Evolutionary conservation across 2,113 vertebrate species (phyloP).

Genomic region (Phylloscopus trochiloides): DNA sequence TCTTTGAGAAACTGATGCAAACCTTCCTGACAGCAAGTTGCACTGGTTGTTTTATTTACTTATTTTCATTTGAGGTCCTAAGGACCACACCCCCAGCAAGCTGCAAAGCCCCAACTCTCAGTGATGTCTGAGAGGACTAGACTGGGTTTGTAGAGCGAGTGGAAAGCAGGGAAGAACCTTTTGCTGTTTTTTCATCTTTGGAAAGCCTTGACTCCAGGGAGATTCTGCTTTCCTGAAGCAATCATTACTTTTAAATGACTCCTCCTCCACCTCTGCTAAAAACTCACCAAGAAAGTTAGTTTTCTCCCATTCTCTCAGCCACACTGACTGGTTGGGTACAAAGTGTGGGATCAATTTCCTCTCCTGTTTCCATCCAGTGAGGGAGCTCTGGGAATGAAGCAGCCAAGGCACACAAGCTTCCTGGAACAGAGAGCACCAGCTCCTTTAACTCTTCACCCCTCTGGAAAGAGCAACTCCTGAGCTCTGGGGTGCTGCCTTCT

Average conservation of each 20-base stretch:
- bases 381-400: neutral
- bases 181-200: neutral
- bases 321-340: neutral
- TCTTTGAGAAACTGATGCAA: neutral
- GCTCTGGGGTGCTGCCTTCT: neutral
- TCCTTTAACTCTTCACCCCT: neutral
- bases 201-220: neutral
- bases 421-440: neutral
- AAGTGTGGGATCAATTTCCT: neutral
- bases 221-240: neutral
- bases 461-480: neutral
- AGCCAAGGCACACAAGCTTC: neutral
- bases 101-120: neutral
- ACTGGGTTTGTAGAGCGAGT: neutral
- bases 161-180: neutral
- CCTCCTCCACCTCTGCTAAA: neutral
- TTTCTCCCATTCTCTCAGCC: neutral
- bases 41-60: neutral
- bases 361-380: neutral
- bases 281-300: neutral
- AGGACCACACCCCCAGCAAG: neutral
- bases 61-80: neutral
- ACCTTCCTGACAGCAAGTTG: neutral
- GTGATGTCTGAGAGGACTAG: neutral
- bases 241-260: neutral